Conservation (phyloP, 1,140 invertebrate genomes). For the Heliothis subflexa region DNA sequence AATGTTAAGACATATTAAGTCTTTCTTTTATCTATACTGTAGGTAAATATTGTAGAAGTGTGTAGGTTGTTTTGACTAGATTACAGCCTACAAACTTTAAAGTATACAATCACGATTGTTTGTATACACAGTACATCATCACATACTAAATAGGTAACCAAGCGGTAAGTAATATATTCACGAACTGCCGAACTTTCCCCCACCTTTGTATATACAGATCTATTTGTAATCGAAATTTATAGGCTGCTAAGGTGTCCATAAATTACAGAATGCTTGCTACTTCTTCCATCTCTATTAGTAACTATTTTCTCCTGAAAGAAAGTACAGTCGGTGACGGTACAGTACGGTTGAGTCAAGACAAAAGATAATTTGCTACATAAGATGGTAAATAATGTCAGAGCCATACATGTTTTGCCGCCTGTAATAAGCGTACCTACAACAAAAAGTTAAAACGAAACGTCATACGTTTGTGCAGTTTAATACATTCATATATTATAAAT, state of each 20-base stretch:
- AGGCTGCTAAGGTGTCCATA: slow-evolving; percentile 13
- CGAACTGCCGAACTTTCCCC: slow-evolving; percentile 11
- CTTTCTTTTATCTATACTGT: no score
- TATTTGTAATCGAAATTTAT: slow-evolving; percentile 23
- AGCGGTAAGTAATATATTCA: slow-evolving; percentile 15
- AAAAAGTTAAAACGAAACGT: no score
- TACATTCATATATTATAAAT: no score
- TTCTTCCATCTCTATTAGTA: slow-evolving; percentile 19
- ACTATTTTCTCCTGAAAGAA: slow-evolving; percentile 1
- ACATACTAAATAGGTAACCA: slow-evolving; percentile 8
- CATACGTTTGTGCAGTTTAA: no score
- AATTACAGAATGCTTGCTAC: slow-evolving; percentile 36
- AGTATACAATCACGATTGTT: neutral
- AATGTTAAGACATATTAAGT: no score
- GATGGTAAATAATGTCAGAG: no score
- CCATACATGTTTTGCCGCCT: no score
- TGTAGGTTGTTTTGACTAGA: no score
- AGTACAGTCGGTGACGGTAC: neutral
- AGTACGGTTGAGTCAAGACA: no score
- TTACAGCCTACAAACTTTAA: neutral
- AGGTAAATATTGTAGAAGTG: no score
- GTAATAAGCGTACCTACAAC: no score
- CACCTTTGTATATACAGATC: slow-evolving; percentile 26
- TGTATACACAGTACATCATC: neutral
- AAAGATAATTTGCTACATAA: no score